Evolutionary conservation across 2,113 vertebrate species (phyloP), one percentile per base, ranked within the genome.

Genomic region (Neogale vison): DNA sequence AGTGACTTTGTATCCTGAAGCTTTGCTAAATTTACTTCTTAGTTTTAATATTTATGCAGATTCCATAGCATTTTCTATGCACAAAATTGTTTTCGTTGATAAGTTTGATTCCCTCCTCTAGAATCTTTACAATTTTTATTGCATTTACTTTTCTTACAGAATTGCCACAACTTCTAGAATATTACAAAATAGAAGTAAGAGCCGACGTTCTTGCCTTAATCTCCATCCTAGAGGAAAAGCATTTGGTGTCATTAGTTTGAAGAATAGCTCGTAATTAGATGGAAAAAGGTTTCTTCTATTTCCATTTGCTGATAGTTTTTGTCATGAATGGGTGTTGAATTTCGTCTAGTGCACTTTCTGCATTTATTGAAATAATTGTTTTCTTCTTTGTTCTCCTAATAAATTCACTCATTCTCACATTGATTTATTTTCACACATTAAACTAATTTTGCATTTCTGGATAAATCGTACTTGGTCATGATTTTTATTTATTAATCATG

Each of bases 301-400:
- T 94, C 10, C 84, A 84, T 93, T 90, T 88, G 4, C 39, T 83
- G 67, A 65, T 55, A 59, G 36, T 26, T 82, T 82, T 88, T 88
- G 84, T 71, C 17, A 34, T 23, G 5, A 86, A 26, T n/a, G 4
- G 9, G 3, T 29, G 24, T 63, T 93, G 42, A 63, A 50, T 84
- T 84, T 93, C 45, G 21, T n/a, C 29, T 77, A 39, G 8, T 55
- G 8, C 0, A 45, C n/a, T 88, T 69, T 94, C 6, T 88, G 55
- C 9, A 36, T 83, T 21, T 84, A 83, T 42, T 94, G 82, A 85
- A 42, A 84, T 71, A n/a, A 45, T 23, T 69, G 21, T 15, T 76
- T n/a, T 88, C 42, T 82, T 82, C 39, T 81, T 82, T 94, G 36
- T 88, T 94, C 4, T 79, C 39, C 72, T 87, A 88, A 83, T 59